Evolutionary conservation across 1,140 invertebrate species (phyloP), one percentile per base, ranked within the genome.

Genomic region (Nasonia giraulti): DNA sequence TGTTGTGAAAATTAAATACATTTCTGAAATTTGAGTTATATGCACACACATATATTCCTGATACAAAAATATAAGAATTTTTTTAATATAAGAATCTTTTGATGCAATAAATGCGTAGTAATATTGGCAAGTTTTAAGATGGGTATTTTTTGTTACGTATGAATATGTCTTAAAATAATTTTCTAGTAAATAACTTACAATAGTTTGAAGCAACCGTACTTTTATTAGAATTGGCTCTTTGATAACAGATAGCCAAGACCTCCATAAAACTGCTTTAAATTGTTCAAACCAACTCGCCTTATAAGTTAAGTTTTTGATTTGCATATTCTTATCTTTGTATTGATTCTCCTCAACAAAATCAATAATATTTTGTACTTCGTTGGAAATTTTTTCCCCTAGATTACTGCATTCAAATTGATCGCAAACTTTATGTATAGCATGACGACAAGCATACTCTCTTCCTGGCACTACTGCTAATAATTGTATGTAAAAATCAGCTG

Each of bases 401-500:
- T 96, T 94, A 11, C 95, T 95, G 4, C 91, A 91, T 71, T 94
- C 94, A 90, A 97, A 98, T 17, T 95, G 94, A 80, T 97, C 96
- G 89, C 97, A 98, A 33, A 98, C 96, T 83, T 95, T 95, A 86
- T 96, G 95, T 68, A 98, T 95, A 1, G 95, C 95, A 82, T 96
- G 95, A 76, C 94, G 93, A 47, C 96, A 96, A 8, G 96, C 95
- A 33, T 95, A 94, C 91, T 98, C 97, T 69, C 95, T 94, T 0
- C 96, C 97, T 0, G 98, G 98, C 27, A 97, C 95, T 1, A 99
- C 96, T 0, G 98, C 98, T 82, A 99, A 92, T 8, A 97, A 95
- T 90, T 98, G 96, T n/a, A 99, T 96, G 91, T 97, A 99, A 91
- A 97, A 98, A 93, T 99, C 98, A 0, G 98, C 98, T 11, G 98